These are phyloP conservation scores for Eulacestoma nigropectus DNA, from an alignment of 2,113 vertebrate species.

Conservation along the genomic window DNA sequence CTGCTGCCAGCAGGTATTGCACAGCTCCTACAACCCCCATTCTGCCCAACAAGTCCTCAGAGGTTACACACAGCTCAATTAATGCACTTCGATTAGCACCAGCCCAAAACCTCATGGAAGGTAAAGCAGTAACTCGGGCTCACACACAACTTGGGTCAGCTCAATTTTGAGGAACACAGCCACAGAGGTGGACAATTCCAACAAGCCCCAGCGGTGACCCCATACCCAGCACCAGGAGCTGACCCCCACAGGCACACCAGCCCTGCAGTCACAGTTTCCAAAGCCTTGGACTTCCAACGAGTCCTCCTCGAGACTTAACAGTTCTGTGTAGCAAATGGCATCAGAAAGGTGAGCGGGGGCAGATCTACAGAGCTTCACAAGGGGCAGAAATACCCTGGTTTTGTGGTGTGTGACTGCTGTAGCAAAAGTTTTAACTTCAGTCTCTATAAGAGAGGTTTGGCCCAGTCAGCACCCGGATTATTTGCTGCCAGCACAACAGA, in stretches of 20 bases:
- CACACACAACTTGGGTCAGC: neutral
- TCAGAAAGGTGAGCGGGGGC: neutral
- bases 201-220: neutral
- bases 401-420: accelerated
- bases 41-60: neutral
- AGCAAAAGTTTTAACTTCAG: neutral
- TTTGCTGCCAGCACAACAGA: neutral
- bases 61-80: neutral
- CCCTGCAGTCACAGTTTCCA: neutral
- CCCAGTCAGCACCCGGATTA: neutral
- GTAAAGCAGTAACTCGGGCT: neutral
- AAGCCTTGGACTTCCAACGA: neutral
- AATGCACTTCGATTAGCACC: neutral
- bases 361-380: neutral
- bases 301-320: accelerated
- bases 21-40: neutral
- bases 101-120: neutral
- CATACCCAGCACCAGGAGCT: neutral
- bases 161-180: neutral
- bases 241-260: accelerated
- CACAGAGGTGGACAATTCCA: neutral
- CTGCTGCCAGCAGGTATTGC: neutral
- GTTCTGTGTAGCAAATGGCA: neutral
- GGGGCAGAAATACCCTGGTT: neutral
- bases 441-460: neutral